Percentiles rank a stretch among this genome's conserved stretches.
Conservation (phyloP, 2,797 vertebrate genomes). For the Mastacembelus armatus region DNA sequence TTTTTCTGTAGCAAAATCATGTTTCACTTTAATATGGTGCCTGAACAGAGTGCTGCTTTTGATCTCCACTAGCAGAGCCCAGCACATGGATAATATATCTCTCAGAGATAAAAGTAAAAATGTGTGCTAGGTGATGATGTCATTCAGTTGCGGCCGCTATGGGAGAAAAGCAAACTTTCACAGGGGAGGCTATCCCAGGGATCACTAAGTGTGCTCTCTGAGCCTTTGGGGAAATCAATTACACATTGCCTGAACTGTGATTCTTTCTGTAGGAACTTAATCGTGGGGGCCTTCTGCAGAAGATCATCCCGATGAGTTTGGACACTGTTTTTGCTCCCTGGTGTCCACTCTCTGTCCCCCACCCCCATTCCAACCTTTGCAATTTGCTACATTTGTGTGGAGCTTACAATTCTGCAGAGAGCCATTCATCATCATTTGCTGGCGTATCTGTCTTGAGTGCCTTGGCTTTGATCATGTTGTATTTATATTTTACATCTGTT, state of each 20-base stretch:
- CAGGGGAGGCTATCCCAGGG: slow-evolving; percentile 72
- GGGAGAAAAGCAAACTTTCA: slow-evolving; percentile 83
- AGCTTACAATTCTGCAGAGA: slow-evolving; percentile 94
- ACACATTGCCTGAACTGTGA: slow-evolving; percentile 80
- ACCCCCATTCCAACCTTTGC: slow-evolving; percentile 80
- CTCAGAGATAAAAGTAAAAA: slow-evolving; percentile 89
- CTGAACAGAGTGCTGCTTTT: slow-evolving; percentile 84
- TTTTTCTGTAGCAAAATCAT: slow-evolving; percentile 85
- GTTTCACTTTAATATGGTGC: slow-evolving; percentile 84
- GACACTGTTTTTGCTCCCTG: slow-evolving; percentile 83
- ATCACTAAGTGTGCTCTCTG: slow-evolving; percentile 76
- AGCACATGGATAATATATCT: slow-evolving; percentile 87
- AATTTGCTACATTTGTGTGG: slow-evolving; percentile 92
- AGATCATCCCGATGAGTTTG: slow-evolving; percentile 87
- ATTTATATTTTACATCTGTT: slow-evolving; percentile 99
- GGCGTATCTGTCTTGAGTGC: slow-evolving; percentile 94
- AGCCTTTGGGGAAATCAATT: slow-evolving; percentile 83
- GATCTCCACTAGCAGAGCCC: slow-evolving; percentile 78
- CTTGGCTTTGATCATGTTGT: slow-evolving; percentile 98
- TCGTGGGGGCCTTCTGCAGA: slow-evolving; percentile 81
- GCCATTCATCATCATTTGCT: slow-evolving; percentile 99
- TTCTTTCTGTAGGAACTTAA: slow-evolving; percentile 74
- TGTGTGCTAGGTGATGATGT: slow-evolving; percentile 84
- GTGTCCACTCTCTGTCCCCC: slow-evolving; percentile 68
- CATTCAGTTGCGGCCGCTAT: slow-evolving; percentile 77